Conservation (phyloP, 1,140 invertebrate species). For the Carcinoscorpius rotundicauda region DNA sequence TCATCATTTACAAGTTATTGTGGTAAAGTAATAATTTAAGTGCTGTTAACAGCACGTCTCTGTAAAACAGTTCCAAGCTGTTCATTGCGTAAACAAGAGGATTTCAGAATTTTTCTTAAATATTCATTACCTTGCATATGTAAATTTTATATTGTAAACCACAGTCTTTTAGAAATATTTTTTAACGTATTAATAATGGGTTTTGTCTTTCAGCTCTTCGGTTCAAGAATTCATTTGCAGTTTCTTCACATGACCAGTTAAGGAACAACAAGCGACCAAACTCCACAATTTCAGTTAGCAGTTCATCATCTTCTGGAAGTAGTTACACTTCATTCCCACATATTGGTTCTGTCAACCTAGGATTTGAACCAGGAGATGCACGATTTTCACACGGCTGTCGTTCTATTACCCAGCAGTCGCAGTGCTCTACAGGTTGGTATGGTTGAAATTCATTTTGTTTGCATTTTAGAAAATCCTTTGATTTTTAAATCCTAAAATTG, state of each 20-base stretch:
- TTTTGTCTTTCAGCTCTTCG: conserved; percentile 24
- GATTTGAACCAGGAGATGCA: conserved; percentile 38
- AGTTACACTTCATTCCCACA: conserved; percentile 23
- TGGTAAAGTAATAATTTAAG: too few relatives aligned
- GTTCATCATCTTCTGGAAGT: conserved; percentile 40
- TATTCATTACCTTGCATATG: not conserved
- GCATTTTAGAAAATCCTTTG: conserved; percentile 9
- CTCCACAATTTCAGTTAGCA: conserved; percentile 65
- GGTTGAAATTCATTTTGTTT: conserved; percentile 22
- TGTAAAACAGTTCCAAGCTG: too few relatives aligned
- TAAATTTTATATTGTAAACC: not conserved
- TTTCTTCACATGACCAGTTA: conserved; percentile 43
- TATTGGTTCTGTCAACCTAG: conserved; percentile 34
- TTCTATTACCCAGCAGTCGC: conserved; percentile 54
- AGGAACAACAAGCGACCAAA: conserved; percentile 54
- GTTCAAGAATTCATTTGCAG: conserved; percentile 58
- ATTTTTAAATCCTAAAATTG: not conserved
- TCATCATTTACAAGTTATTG: too few relatives aligned
- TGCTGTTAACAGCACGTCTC: too few relatives aligned
- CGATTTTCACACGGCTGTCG: conserved; percentile 46
- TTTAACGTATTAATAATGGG: not conserved
- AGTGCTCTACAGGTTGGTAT: conserved; percentile 53
- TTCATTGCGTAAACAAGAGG: too few relatives aligned
- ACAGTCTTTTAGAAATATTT: not conserved
- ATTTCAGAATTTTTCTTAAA: too few relatives aligned